Evolutionary conservation across 2,888 invertebrate genomes (phyloP).

Genomic region (Eupithecia vulgata): DNA sequence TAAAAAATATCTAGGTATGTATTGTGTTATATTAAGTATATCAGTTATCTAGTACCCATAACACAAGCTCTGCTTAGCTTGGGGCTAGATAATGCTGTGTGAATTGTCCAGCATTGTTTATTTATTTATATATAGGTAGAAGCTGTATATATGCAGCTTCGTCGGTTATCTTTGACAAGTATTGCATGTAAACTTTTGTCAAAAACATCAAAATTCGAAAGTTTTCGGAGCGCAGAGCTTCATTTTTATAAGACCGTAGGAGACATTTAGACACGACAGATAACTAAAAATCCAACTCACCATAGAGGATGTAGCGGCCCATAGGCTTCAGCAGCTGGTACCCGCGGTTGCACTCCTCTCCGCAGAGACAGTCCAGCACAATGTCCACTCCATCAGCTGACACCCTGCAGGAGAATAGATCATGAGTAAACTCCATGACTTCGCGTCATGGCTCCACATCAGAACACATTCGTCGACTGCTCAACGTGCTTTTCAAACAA

Average conservation of each 20-base stretch:
- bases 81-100: too few relatives aligned
- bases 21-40: too few relatives aligned
- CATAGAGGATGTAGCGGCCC: conserved; percentile 94
- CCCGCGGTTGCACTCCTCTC: conserved; percentile 94
- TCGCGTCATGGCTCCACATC: not conserved
- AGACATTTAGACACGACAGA: not conserved
- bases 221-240: not conserved
- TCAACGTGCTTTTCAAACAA: not conserved
- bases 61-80: too few relatives aligned
- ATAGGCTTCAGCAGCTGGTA: conserved; percentile 92
- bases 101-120: too few relatives aligned
- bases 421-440: not conserved
- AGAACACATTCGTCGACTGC: not conserved
- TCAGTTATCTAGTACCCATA: too few relatives aligned
- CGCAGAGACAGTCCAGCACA: conserved; percentile 94
- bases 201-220: too few relatives aligned
- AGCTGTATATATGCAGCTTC: not conserved
- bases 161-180: not conserved
- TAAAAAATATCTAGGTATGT: too few relatives aligned
- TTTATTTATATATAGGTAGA: too few relatives aligned
- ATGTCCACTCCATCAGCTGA: conserved; percentile 92
- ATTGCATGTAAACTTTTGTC: not conserved
- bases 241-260: not conserved
- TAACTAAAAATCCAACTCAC: conserved; percentile 62
- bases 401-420: conserved; percentile 74